Evolutionary conservation across 1,140 invertebrate species (phyloP).

Genomic region (Penaeus vannamei): DNA sequence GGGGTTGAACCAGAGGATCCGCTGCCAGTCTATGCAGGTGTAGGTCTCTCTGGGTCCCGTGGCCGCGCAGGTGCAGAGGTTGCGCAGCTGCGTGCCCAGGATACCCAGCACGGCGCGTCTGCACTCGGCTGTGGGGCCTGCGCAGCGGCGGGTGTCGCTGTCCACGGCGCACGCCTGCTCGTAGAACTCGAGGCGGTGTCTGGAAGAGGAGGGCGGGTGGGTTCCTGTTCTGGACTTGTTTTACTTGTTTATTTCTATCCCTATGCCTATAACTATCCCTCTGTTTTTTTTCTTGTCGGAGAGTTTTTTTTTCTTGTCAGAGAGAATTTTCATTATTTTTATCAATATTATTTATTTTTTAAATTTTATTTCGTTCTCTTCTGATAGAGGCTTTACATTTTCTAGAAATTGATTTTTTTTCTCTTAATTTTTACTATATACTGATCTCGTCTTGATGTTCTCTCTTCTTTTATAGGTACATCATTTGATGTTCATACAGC

Average conservation of each 20-base stretch:
- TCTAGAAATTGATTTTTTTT: no score
- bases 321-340: no score
- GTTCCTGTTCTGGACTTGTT: background rate
- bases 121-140: slow-evolving; percentile 85
- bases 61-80: slow-evolving; percentile 84
- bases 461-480: no score
- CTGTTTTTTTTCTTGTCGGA: no score
- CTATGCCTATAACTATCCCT: no score
- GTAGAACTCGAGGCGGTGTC: slow-evolving; percentile 85
- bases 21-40: slow-evolving; percentile 90
- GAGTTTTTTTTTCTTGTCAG: no score
- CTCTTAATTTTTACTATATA: no score
- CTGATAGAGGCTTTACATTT: no score
- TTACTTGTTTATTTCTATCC: background rate
- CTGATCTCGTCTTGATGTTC: no score
- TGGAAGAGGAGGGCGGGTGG: slow-evolving; percentile 70
- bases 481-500: no score
- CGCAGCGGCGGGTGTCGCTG: slow-evolving; percentile 88
- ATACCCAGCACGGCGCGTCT: slow-evolving; percentile 87
- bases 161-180: slow-evolving; percentile 92
- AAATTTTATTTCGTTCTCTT: no score
- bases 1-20: slow-evolving; percentile 91
- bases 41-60: slow-evolving; percentile 86
- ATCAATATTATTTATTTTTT: no score
- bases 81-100: slow-evolving; percentile 86